Evolutionary conservation across 2,797 vertebrate genomes (phyloP).

Genomic region (Sebastes variabilis): DNA sequence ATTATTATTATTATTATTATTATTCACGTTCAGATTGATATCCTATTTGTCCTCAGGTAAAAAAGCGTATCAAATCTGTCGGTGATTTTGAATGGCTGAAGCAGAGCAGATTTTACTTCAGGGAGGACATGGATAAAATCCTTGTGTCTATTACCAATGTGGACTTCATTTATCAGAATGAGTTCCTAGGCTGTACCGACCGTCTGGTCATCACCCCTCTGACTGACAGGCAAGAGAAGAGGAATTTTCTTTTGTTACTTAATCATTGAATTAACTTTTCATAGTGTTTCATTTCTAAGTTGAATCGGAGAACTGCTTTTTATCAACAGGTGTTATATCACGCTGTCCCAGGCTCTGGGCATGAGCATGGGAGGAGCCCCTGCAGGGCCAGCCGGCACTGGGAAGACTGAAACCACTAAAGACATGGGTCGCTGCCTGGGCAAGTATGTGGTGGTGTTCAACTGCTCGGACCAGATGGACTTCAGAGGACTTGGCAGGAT

Average conservation of each 20-base stretch:
- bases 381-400: constrained; percentile 83
- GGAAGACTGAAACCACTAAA: constrained; percentile 87
- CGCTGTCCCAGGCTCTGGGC: constrained; percentile 86
- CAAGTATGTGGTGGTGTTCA: constrained; percentile 91
- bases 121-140: constrained; percentile 87
- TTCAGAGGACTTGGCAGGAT: constrained; percentile 91
- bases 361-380: constrained; percentile 92
- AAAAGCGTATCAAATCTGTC: constrained; percentile 84
- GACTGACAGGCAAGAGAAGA: constrained; percentile 83
- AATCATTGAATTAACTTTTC: not conserved
- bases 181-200: constrained; percentile 93
- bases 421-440: constrained; percentile 91
- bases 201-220: constrained; percentile 94
- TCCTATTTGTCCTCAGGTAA: constrained; percentile 40
- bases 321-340: constrained; percentile 88
- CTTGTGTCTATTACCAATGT: constrained; percentile 90
- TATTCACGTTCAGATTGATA: not conserved
- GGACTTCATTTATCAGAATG: constrained; percentile 90
- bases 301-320: constrained; percentile 6
- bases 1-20: no score
- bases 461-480: constrained; percentile 93
- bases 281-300: not conserved
- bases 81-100: constrained; percentile 95
- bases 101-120: constrained; percentile 93
- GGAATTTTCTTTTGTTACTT: not conserved